phyloP scores from a whole-genome alignment of 2,888 invertebrate genomes.

The Drosophila birchii region DNA sequence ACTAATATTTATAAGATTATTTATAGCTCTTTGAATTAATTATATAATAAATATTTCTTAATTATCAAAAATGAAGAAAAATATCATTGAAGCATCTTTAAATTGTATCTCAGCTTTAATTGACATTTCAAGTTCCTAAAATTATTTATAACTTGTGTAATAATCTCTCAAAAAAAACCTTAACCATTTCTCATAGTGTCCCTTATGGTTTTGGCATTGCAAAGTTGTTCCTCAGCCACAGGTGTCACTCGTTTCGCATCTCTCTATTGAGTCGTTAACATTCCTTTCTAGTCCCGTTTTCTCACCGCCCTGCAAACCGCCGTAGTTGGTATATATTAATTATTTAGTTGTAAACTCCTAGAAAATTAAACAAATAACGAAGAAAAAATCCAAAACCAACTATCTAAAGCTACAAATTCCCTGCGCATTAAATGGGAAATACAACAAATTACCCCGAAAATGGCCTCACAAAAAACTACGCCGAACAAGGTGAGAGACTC shows the following conservation, averaged over 20 bases:
- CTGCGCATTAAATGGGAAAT: constrained; percentile 39
- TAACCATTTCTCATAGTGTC: constrained; percentile 1
- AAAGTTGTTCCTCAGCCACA: constrained; percentile 31
- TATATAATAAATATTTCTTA: too few relatives aligned
- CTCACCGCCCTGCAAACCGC: background rate
- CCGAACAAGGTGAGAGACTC: constrained; percentile 47
- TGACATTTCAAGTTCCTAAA: too few relatives aligned
- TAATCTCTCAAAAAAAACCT: background rate
- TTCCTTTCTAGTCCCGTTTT: constrained; percentile 44
- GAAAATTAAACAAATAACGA: constrained; percentile 2
- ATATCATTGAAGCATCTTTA: background rate
- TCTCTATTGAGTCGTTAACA: constrained; percentile 72
- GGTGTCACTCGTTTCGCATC: constrained; percentile 62
- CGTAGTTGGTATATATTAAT: constrained; percentile 61
- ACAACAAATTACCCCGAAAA: constrained; percentile 66
- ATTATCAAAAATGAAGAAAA: too few relatives aligned
- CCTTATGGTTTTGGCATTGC: constrained; percentile 25
- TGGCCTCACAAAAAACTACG: constrained; percentile 41
- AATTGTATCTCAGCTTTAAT: too few relatives aligned
- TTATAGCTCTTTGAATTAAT: background rate
- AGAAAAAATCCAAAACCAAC: background rate
- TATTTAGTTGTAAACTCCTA: constrained; percentile 50
- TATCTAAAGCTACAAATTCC: constrained; percentile 14
- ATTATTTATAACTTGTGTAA: too few relatives aligned
- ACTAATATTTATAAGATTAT: background rate